Evolutionary conservation across 2,888 invertebrate genomes (phyloP).

Genomic region (Rugalucina vietnamica): DNA sequence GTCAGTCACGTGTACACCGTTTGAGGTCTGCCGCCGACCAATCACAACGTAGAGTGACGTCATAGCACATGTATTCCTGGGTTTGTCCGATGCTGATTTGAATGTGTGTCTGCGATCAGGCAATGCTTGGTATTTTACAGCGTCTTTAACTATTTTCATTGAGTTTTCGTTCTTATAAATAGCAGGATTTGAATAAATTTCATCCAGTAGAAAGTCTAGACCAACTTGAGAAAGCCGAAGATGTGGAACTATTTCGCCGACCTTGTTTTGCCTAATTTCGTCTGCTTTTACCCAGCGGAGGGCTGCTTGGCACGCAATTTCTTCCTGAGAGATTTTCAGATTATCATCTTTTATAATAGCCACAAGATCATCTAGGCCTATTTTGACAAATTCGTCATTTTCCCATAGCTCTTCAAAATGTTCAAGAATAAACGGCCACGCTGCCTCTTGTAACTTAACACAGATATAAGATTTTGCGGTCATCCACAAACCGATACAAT

Average conservation of each 20-base stretch:
- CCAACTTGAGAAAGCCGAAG: slow-evolving; percentile 54
- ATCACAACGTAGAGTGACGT: slow-evolving; percentile 49
- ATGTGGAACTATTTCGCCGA: slow-evolving; percentile 44
- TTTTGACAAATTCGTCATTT: slow-evolving; percentile 49
- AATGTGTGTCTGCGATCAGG: slow-evolving; percentile 58
- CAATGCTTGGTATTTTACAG: slow-evolving; percentile 62
- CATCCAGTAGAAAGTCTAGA: slow-evolving; percentile 60
- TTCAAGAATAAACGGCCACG: slow-evolving; percentile 42
- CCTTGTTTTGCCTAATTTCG: slow-evolving; percentile 28
- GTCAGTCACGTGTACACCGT: slow-evolving; percentile 34
- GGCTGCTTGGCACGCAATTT: slow-evolving; percentile 53
- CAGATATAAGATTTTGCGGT: slow-evolving; percentile 43
- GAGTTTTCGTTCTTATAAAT: slow-evolving; percentile 47
- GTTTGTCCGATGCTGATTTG: slow-evolving; percentile 17
- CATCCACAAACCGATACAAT: slow-evolving; percentile 61
- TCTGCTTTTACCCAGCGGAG: slow-evolving; percentile 54
- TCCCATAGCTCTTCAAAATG: slow-evolving; percentile 54
- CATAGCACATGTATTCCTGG: slow-evolving; percentile 33
- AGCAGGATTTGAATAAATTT: slow-evolving; percentile 51
- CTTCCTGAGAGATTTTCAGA: slow-evolving; percentile 51
- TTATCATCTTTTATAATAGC: slow-evolving; percentile 52
- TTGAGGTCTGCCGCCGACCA: slow-evolving; percentile 40
- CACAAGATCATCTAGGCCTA: slow-evolving; percentile 61
- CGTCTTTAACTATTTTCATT: slow-evolving; percentile 48
- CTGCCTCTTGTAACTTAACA: slow-evolving; percentile 25